These are phyloP conservation scores for Epinotia ramella DNA, from an alignment of 2,888 invertebrate genomes.

Conservation along the genomic window DNA sequence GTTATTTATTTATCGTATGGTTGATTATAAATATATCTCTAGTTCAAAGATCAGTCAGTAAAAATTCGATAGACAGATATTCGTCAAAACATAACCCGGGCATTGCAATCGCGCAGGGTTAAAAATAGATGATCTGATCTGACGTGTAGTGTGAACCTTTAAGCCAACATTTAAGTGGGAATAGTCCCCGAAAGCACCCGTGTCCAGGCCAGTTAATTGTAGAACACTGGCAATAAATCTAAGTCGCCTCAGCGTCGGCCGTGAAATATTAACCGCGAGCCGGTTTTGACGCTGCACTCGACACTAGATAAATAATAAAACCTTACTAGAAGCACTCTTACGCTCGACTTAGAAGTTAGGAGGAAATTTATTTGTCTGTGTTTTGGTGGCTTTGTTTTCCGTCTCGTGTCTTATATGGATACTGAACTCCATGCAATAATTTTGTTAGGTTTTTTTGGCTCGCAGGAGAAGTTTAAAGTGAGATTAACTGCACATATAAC, in stretches of 20 bases:
- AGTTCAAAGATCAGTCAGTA: too few relatives aligned
- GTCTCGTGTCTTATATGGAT: background rate
- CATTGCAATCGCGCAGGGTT: background rate
- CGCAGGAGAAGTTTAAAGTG: too few relatives aligned
- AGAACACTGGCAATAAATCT: slow-evolving; percentile 80
- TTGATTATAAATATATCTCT: too few relatives aligned
- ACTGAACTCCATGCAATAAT: background rate
- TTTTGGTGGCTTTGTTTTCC: slow-evolving; percentile 13
- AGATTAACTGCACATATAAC: too few relatives aligned
- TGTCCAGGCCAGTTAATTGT: slow-evolving; percentile 73
- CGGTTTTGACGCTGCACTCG: slow-evolving; percentile 74
- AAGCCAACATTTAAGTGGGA: slow-evolving; percentile 1
- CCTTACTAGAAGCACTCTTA: slow-evolving; percentile 60
- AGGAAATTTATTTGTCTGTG: slow-evolving; percentile 29
- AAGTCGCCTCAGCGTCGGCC: slow-evolving; percentile 80
- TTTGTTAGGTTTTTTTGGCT: background rate
- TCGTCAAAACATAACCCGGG: background rate
- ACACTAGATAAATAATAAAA: slow-evolving; percentile 74
- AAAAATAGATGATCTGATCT: slow-evolving; percentile 3
- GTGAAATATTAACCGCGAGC: slow-evolving; percentile 83
- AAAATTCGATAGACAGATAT: background rate
- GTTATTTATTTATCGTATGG: background rate
- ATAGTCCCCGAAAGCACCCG: slow-evolving; percentile 37
- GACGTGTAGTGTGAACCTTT: background rate
- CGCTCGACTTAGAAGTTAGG: slow-evolving; percentile 43